phyloP scores from a whole-genome alignment of 2,797 vertebrate species.

The Dendrocincla fuliginosa region DNA sequence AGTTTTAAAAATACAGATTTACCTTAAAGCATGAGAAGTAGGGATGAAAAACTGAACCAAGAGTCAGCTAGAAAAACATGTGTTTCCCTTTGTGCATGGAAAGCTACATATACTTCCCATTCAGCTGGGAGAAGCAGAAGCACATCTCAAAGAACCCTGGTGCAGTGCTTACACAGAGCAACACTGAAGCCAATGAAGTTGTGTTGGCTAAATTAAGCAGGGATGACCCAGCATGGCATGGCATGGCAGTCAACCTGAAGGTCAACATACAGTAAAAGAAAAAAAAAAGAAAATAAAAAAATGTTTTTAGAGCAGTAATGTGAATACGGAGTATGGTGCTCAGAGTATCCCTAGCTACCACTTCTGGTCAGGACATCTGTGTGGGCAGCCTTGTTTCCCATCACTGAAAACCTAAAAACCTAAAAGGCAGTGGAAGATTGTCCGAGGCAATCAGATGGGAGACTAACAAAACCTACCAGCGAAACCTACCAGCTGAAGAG shows the following conservation, averaged over 20 bases:
- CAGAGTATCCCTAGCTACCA: background rate
- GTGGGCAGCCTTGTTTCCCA: background rate
- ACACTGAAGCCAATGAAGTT: background rate
- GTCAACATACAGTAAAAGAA: background rate
- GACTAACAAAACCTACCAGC: background rate
- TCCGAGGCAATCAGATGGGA: background rate
- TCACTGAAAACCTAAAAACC: background rate
- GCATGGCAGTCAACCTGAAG: background rate
- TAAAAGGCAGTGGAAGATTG: background rate
- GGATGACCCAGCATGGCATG: background rate
- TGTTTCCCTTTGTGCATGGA: background rate
- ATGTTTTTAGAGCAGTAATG: background rate
- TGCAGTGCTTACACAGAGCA: background rate
- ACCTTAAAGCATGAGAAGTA: background rate
- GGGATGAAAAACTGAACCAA: background rate
- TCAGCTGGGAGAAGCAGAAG: background rate
- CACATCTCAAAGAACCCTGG: background rate
- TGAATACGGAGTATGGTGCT: background rate
- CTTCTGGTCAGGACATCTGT: background rate
- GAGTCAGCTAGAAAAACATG: background rate
- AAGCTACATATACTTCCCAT: background rate
- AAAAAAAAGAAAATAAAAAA: background rate
- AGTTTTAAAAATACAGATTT: background rate
- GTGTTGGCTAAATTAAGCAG: background rate
- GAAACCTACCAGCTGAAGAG: background rate